phyloP scores from a whole-genome alignment of 2,113 vertebrate genomes.

The Glaucomys volans region DNA sequence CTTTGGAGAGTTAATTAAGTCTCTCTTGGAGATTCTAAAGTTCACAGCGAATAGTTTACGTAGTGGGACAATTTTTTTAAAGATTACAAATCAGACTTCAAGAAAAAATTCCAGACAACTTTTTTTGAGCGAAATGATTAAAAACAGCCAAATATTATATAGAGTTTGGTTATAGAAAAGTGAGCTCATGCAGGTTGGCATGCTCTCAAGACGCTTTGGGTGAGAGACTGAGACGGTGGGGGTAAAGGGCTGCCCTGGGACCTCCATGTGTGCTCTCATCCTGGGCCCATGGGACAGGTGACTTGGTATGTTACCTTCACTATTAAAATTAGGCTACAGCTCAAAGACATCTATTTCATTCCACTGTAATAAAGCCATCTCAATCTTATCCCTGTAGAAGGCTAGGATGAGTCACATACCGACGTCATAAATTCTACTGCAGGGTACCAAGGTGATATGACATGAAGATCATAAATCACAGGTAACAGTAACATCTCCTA shows the following conservation, averaged over 20 bases:
- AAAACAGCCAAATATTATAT: not conserved
- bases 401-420: not conserved
- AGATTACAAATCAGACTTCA: not conserved
- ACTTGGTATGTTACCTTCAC: not conserved
- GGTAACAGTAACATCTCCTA: not conserved
- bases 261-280: not conserved
- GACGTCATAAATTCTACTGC: not conserved
- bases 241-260: not conserved
- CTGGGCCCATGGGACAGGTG: not conserved
- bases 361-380: not conserved
- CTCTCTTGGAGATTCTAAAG: constrained; percentile 26
- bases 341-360: not conserved
- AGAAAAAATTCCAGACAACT: not conserved
- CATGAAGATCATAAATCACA: not conserved
- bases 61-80: not conserved
- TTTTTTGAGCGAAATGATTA: not conserved
- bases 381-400: not conserved
- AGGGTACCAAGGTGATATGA: not conserved
- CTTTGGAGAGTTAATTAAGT: not conserved
- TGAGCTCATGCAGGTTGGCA: too few relatives aligned
- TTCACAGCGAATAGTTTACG: not conserved
- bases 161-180: not conserved
- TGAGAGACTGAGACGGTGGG: not conserved
- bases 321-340: not conserved
- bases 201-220: not conserved